Evolutionary conservation across 2,113 vertebrate species (phyloP).

Genomic region (Phaethon lepturus): DNA sequence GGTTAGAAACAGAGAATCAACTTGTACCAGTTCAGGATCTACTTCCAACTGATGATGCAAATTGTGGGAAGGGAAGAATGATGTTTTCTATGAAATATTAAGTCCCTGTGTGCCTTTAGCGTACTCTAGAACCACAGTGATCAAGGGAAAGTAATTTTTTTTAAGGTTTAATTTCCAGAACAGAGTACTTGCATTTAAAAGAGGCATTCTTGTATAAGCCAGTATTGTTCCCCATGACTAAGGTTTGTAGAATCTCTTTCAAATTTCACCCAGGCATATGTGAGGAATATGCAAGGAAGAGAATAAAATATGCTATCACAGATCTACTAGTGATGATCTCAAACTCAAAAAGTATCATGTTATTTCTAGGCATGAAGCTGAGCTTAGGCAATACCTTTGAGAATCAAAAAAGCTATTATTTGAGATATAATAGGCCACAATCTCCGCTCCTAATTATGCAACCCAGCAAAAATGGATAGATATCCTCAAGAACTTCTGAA

Average conservation of each 20-base stretch:
- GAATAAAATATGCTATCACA: neutral
- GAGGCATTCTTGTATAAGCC: neutral
- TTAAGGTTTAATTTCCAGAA: neutral
- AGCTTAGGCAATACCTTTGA: neutral
- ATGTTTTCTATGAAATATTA: neutral
- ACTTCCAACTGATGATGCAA: neutral
- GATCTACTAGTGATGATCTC: neutral
- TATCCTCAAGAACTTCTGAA: neutral
- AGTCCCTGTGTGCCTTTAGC: neutral
- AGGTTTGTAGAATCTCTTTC: neutral
- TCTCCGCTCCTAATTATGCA: neutral
- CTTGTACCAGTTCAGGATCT: neutral
- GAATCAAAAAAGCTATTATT: neutral
- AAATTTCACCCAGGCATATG: neutral
- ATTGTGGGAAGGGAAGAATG: neutral
- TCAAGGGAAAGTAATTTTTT: neutral
- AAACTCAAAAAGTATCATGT: neutral
- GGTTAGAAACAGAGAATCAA: neutral
- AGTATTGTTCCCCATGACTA: neutral
- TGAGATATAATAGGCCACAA: neutral
- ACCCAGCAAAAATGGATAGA: neutral
- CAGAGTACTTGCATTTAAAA: neutral
- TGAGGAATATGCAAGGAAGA: neutral
- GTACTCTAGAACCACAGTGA: neutral
- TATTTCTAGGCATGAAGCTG: neutral